Evolutionary conservation across 1,140 invertebrate species (phyloP).

Genomic region (Trypoxylus dichotomus): DNA sequence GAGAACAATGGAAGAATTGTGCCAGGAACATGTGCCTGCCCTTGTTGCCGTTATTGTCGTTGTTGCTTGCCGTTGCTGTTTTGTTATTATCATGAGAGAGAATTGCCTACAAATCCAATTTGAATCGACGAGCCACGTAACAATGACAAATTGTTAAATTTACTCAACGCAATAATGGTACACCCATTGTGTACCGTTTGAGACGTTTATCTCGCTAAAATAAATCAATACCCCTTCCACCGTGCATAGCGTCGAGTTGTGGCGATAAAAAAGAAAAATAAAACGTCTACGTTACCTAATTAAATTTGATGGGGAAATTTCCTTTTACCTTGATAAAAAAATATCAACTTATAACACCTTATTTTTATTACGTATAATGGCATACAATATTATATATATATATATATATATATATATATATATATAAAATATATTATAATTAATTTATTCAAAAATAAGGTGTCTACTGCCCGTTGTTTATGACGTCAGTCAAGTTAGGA

Average conservation of each 20-base stretch:
- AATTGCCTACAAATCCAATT: slow-evolving; percentile 25
- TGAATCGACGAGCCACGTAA: slow-evolving; percentile 13
- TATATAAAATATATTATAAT: too few relatives aligned
- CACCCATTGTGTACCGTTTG: background rate
- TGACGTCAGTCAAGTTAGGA: too few relatives aligned
- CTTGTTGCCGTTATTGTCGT: background rate
- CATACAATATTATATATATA: too few relatives aligned
- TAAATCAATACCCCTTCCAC: slow-evolving; percentile 13
- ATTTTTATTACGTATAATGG: too few relatives aligned
- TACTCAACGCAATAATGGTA: slow-evolving; percentile 8
- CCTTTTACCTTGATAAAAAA: too few relatives aligned
- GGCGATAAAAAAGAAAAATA: background rate
- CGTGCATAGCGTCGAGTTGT: background rate
- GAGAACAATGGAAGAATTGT: slow-evolving; percentile 13
- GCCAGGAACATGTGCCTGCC: background rate
- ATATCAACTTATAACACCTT: too few relatives aligned
- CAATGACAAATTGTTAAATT: slow-evolving; percentile 26
- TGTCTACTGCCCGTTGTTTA: too few relatives aligned
- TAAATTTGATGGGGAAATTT: too few relatives aligned
- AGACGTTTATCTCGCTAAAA: background rate
- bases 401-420: too few relatives aligned
- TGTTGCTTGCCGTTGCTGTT: background rate
- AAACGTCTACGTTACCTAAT: background rate
- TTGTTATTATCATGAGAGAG: background rate
- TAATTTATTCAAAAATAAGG: too few relatives aligned